Conservation (phyloP, 2,113 vertebrate genomes). For the Paramisgurnus dabryanus region DNA sequence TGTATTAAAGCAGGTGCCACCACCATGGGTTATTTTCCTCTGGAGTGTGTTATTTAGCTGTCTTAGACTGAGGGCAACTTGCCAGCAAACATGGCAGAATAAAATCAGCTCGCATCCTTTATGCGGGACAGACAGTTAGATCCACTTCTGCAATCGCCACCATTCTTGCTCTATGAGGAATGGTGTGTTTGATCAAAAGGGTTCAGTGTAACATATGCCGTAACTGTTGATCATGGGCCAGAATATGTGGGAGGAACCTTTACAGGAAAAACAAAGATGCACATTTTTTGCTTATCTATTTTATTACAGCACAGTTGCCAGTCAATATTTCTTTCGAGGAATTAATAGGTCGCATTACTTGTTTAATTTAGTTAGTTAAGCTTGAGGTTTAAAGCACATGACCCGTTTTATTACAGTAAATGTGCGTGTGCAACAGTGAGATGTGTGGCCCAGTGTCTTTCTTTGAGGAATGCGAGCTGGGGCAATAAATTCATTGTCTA, state of each 20-base stretch:
- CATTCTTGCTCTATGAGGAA: no score
- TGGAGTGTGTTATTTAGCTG: conserved; percentile 77
- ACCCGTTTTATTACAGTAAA: conserved; percentile 64
- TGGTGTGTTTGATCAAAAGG: conserved; percentile 5
- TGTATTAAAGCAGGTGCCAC: conserved; percentile 47
- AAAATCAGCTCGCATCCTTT: conserved; percentile 60
- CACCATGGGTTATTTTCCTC: conserved; percentile 70
- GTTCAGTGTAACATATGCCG: neutral
- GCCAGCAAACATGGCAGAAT: conserved; percentile 74
- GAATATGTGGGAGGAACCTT: neutral
- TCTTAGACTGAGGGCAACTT: conserved; percentile 72
- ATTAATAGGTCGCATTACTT: conserved; percentile 55
- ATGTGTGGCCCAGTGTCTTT: neutral
- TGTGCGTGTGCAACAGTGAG: conserved; percentile 39
- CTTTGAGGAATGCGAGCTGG: conserved; percentile 63
- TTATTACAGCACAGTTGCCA: neutral
- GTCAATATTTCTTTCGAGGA: conserved; percentile 17
- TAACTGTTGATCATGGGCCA: neutral
- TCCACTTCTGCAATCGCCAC: neutral
- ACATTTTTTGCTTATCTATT: neutral
- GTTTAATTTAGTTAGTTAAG: conserved; percentile 78
- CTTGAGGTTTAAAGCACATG: conserved; percentile 68
- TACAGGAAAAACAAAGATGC: conserved; percentile 41
- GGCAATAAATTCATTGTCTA: conserved; percentile 66
- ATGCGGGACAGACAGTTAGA: conserved; percentile 46